Evolutionary conservation across 2,888 invertebrate genomes (phyloP), one percentile per base, ranked within the genome.

Genomic region (Bellardia bayeri): DNA sequence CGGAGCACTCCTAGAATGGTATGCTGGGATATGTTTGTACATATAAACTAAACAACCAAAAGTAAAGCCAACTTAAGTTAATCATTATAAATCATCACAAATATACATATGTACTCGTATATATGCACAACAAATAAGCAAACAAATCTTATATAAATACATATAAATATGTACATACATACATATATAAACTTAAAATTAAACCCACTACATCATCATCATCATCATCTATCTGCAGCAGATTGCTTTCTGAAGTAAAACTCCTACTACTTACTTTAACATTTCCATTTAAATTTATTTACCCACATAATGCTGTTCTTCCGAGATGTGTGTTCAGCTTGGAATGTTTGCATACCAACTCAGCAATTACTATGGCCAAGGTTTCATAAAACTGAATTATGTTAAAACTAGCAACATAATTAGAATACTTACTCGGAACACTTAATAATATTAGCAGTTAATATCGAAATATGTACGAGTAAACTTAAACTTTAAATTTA

Each of bases 31-130:
- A n/a, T n/a, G n/a, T n/a, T n/a, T n/a, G n/a, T n/a, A n/a, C n/a
- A n/a, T n/a, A 45, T 6, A 37, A 37, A 33, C 3, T 33, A 16
- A 8, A 0, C 11, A 69, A 37, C 64, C 58, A 49, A 49, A 79
- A 45, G 33, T 45, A 11, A 23, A 79, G 16, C 37, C 51, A 64
- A 71, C 33, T 61, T 16, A 42, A 63, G 80, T 85, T 85, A 75
- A 75, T 85, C 75, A 85, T 54, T 54, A 85, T 85, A 85, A 85
- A 85, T 85, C 74, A 80, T 69, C 51, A 54, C 45, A 49, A 58
- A 66, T 16, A n/a, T 37, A n/a, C n/a, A n/a, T n/a, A n/a, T n/a
- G n/a, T n/a, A n/a, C n/a, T n/a, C n/a, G n/a, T n/a, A n/a, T 30
- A 4, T 30, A 40, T 40, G 51, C 37, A 45, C n/a, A 56, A 63